phyloP scores from a whole-genome alignment of 1,140 invertebrate species.

The Plutomurus gul region DNA sequence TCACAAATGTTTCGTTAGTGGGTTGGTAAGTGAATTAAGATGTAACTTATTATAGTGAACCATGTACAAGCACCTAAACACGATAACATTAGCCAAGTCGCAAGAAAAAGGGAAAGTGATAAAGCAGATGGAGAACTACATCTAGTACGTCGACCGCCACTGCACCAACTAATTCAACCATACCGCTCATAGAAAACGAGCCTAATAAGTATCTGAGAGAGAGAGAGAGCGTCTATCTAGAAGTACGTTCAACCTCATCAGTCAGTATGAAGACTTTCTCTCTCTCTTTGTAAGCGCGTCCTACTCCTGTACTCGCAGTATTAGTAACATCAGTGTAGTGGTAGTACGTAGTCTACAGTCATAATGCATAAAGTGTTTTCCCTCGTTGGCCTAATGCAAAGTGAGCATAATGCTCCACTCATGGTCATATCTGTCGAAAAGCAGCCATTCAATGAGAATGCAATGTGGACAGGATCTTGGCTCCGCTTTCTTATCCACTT shows the following conservation, averaged over 20 bases:
- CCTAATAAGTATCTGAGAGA: too few species aligned
- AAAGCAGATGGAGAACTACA: too few species aligned
- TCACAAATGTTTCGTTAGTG: background rate
- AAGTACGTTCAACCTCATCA: too few species aligned
- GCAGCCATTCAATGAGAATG: background rate
- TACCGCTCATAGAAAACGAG: too few species aligned
- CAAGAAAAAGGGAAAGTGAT: background rate
- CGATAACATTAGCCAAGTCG: background rate
- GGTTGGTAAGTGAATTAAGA: background rate
- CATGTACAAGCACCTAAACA: background rate
- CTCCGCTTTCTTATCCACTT: background rate
- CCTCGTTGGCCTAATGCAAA: constrained; percentile 5
- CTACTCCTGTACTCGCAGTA: background rate
- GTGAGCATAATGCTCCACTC: constrained; percentile 10
- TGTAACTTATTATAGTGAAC: background rate
- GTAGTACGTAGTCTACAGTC: background rate
- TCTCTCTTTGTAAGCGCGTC: too few species aligned
- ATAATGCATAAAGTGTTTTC: constrained; percentile 21
- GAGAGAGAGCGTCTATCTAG: too few species aligned
- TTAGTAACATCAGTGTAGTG: background rate
- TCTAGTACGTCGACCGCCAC: too few species aligned
- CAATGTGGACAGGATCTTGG: background rate
- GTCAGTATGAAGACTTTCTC: too few species aligned
- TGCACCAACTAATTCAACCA: too few species aligned
- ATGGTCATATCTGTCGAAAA: constrained; percentile 2